Evolutionary conservation across 2,888 invertebrate species (phyloP).

Genomic region (Candidula unifasciata): DNA sequence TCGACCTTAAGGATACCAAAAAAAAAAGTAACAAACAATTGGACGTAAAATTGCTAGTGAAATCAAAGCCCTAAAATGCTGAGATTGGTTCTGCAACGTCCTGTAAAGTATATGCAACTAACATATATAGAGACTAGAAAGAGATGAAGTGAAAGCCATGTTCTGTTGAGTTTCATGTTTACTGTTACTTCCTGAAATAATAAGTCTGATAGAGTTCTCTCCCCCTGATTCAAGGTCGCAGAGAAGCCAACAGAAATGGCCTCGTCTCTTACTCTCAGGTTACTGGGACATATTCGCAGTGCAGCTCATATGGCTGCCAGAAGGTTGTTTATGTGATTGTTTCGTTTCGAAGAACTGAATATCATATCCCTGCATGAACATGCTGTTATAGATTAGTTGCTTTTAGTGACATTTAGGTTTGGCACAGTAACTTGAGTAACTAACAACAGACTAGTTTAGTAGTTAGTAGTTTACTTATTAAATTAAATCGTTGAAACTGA

Average conservation of each 20-base stretch:
- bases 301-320: neutral
- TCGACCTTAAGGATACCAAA: too few species aligned
- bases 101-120: too few species aligned
- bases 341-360: neutral
- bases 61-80: too few species aligned
- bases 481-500: too few species aligned
- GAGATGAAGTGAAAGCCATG: neutral
- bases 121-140: too few species aligned
- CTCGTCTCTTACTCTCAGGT: neutral
- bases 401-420: too few species aligned
- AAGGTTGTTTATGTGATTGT: constrained; percentile 4
- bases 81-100: too few species aligned
- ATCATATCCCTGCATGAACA: neutral
- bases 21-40: too few species aligned
- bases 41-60: too few species aligned
- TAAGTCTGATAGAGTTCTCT: constrained; percentile 11
- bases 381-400: neutral
- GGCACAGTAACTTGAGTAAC: too few species aligned
- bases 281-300: constrained; percentile 16
- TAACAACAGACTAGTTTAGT: too few species aligned
- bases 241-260: constrained; percentile 18
- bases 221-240: constrained; percentile 37
- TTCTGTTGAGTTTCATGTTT: neutral
- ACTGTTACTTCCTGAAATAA: neutral
- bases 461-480: too few species aligned